Evolutionary conservation across 2,797 vertebrate species (phyloP), one percentile per base, ranked within the genome.

Genomic region (Morus bassanus): DNA sequence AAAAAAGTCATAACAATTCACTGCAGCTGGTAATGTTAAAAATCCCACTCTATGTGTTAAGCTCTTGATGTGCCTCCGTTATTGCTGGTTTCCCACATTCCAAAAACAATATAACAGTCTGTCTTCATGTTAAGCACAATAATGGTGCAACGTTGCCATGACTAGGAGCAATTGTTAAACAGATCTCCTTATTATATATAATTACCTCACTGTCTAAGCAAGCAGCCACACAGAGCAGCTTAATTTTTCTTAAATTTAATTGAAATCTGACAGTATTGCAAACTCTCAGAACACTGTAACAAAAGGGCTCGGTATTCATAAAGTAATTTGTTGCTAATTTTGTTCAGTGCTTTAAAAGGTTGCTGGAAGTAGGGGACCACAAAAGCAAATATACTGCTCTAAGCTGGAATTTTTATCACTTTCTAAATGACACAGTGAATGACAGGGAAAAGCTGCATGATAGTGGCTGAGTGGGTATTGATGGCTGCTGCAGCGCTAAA

Each of bases 351-450:
- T 95, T 89, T 97, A 95, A 96, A 97, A 98, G 96, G 96, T 97
- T 97, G 96, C 91, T 93, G 95, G 93, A 96, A 78, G 81, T 70
- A 96, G 95, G 91, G 96, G 95, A 97, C 57, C 72, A 96, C 97
- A 97, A 96, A 97, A 97, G 95, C 21, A 51, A 98, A 96, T 97
- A 94, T 95, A 87, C 90, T 93, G 91, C 93, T 97, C 94, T 96
- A 95, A 97, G 95, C 96, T 92, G 85, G 93, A 91, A 96, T 96
- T 96, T 97, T 97, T 97, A 94, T 96, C 97, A 95, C 95, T 97
- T 98, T 97, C 96, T 97, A 97, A 98, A 97, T 95, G 96, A 97
- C 93, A 94, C 59, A 94, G 92, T 97, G 97, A 98, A 97, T 96
- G 97, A 97, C 97, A 96, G 91, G 85, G 91, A 96, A 97, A 97